phyloP scores from a whole-genome alignment of 2,888 invertebrate genomes.

The Cataglyphis cursor region DNA sequence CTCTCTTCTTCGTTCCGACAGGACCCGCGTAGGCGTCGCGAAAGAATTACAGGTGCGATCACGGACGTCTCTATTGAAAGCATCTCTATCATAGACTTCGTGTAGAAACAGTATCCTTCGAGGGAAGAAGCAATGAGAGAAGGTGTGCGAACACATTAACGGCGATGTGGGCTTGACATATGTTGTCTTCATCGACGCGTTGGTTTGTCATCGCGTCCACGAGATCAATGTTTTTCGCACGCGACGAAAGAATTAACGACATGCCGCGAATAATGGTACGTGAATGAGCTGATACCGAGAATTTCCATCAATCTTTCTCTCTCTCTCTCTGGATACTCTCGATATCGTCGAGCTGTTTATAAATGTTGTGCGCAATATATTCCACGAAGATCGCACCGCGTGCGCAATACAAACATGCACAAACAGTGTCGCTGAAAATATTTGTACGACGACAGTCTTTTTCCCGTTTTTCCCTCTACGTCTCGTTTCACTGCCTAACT shows the following conservation, averaged over 20 bases:
- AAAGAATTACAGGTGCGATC: slow-evolving; percentile 52
- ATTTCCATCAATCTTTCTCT: background rate
- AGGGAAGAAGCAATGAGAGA: slow-evolving; percentile 14
- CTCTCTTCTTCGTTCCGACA: slow-evolving; percentile 33
- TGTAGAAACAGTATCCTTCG: slow-evolving; percentile 9
- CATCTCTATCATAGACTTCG: slow-evolving; percentile 6
- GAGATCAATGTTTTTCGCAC: slow-evolving; percentile 8
- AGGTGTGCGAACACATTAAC: background rate
- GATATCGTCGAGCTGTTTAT: background rate
- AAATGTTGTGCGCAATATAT: background rate
- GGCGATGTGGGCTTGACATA: slow-evolving; percentile 31
- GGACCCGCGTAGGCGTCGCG: slow-evolving; percentile 25
- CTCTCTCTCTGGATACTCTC: background rate
- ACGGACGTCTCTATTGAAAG: slow-evolving; percentile 44
- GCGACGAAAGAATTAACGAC: slow-evolving; percentile 9
- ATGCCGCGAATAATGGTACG: slow-evolving; percentile 15
- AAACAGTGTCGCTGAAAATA: slow-evolving; percentile 60
- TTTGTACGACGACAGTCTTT: slow-evolving; percentile 66
- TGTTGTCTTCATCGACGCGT: slow-evolving; percentile 38
- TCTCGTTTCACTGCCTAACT: background rate
- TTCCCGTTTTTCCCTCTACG: slow-evolving; percentile 33
- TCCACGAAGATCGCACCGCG: slow-evolving; percentile 8
- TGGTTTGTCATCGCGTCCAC: slow-evolving; percentile 28
- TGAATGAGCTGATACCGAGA: background rate
- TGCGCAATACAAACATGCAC: slow-evolving; percentile 3